phyloP scores from a whole-genome alignment of 2,888 invertebrate species.

The Nemapogon koenigi region DNA sequence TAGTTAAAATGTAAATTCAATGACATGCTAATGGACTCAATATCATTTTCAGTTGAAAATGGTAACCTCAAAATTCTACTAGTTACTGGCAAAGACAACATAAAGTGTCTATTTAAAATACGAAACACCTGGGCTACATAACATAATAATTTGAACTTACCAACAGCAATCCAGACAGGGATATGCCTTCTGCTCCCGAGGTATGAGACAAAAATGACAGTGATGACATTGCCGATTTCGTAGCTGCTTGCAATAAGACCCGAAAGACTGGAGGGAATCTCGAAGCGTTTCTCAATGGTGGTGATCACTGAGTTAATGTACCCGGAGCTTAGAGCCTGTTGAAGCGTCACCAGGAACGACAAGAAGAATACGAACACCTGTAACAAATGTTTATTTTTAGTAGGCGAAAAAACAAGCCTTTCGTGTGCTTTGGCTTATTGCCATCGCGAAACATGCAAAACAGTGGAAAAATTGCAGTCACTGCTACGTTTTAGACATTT shows the following conservation, averaged over 20 bases:
- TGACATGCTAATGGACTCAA: too few relatives aligned
- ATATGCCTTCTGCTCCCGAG: conserved; percentile 91
- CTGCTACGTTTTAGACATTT: background rate
- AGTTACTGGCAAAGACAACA: too few relatives aligned
- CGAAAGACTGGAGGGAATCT: conserved; percentile 92
- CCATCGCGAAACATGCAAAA: too few relatives aligned
- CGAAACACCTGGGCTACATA: background rate
- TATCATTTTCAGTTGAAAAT: too few relatives aligned
- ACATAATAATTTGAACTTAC: conserved; percentile 43
- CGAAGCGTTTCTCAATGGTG: conserved; percentile 94
- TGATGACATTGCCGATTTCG: conserved; percentile 94
- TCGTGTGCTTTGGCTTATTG: too few relatives aligned
- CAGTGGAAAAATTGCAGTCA: background rate
- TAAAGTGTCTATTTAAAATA: too few relatives aligned
- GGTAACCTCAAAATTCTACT: too few relatives aligned
- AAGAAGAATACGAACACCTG: conserved; percentile 89
- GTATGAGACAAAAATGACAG: conserved; percentile 95
- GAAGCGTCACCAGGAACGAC: conserved; percentile 88
- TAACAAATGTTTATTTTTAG: too few relatives aligned
- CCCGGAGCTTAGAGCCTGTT: conserved; percentile 89
- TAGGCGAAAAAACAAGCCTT: too few relatives aligned
- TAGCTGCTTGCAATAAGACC: conserved; percentile 94
- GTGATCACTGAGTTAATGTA: conserved; percentile 96
- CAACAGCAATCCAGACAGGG: conserved; percentile 94
- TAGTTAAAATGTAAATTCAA: too few relatives aligned